These are phyloP conservation scores for Heteropelma amictum DNA, from an alignment of 2,888 invertebrate genomes.

Conservation along the genomic window DNA sequence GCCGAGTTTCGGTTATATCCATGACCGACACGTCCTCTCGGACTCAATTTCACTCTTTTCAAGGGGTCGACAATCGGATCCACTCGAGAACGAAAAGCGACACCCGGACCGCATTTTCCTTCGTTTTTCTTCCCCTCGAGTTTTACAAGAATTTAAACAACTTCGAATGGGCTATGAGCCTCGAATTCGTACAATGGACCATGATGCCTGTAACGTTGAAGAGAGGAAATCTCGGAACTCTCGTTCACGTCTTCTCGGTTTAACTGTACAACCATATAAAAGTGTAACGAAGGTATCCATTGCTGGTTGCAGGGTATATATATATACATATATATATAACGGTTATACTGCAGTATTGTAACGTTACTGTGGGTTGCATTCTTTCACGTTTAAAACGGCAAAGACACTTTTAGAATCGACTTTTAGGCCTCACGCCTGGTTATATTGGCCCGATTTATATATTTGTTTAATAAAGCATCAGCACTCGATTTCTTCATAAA, in stretches of 20 bases:
- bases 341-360: conserved; percentile 13
- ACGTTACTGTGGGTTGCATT: conserved; percentile 22
- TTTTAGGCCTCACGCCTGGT: conserved; percentile 21
- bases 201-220: conserved; percentile 6
- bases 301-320: not conserved
- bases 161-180: conserved; percentile 64
- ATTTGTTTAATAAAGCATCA: not conserved
- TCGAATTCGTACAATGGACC: conserved; percentile 47
- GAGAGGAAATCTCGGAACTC: conserved; percentile 45
- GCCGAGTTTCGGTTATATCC: conserved; percentile 37
- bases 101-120: conserved; percentile 66
- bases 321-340: conserved; percentile 6
- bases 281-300: conserved; percentile 40
- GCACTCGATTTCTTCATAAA: too few relatives aligned
- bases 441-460: not conserved
- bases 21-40: conserved; percentile 51
- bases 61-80: conserved; percentile 73
- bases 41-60: conserved; percentile 77
- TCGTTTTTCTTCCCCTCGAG: conserved; percentile 48
- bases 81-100: conserved; percentile 74
- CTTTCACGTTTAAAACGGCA: conserved; percentile 14
- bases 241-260: conserved; percentile 6
- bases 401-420: conserved; percentile 15
- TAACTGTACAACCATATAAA: conserved; percentile 15
- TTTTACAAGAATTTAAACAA: conserved; percentile 75